phyloP scores from a whole-genome alignment of 2,113 vertebrate species.

The Hiodon alosoides region DNA sequence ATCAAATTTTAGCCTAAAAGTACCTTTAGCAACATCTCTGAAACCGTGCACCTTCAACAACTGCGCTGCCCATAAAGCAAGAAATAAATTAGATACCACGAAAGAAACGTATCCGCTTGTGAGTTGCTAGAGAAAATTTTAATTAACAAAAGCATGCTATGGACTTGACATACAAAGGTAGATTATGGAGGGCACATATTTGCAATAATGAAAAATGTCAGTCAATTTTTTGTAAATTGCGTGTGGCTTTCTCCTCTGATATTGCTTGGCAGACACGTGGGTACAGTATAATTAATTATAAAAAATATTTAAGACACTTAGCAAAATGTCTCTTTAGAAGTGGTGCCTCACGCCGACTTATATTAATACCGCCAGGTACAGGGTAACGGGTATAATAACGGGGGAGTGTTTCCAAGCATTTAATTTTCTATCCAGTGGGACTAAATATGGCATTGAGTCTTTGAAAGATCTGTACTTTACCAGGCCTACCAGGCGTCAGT shows the following conservation, averaged over 20 bases:
- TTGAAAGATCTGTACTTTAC: too few relatives aligned
- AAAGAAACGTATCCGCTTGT: background rate
- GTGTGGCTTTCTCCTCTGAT: background rate
- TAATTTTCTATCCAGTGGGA: too few relatives aligned
- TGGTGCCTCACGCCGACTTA: too few relatives aligned
- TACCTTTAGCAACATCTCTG: background rate
- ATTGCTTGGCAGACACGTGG: background rate
- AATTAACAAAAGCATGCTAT: background rate
- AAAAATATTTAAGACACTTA: too few relatives aligned
- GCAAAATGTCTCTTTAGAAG: too few relatives aligned
- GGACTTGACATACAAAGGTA: background rate
- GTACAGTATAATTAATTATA: too few relatives aligned
- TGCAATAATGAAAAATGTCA: conserved; percentile 17
- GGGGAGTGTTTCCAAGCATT: too few relatives aligned
- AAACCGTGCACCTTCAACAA: background rate
- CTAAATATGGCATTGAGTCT: too few relatives aligned
- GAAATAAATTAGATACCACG: conserved; percentile 1
- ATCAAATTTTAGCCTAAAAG: background rate
- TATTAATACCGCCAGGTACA: too few relatives aligned
- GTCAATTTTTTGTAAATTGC: conserved; percentile 4
- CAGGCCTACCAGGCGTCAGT: too few relatives aligned
- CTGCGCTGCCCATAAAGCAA: background rate
- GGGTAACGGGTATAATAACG: too few relatives aligned
- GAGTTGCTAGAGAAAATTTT: background rate
- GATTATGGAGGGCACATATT: background rate